Conservation (phyloP, 2,888 invertebrate genomes). For the Calliopum simillimum region DNA sequence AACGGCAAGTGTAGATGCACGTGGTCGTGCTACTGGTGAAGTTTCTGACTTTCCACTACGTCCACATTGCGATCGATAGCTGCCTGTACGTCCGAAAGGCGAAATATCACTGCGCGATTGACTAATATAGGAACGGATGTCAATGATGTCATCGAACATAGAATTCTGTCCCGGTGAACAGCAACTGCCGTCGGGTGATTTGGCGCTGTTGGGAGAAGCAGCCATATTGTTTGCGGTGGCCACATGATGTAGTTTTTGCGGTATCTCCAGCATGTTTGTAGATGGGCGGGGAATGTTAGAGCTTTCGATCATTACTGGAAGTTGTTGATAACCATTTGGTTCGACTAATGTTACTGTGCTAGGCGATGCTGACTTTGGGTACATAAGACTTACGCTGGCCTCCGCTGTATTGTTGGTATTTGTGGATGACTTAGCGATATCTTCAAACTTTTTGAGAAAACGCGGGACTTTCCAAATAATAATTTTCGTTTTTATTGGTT, state of each 20-base stretch:
- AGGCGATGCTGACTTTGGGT: conserved; percentile 34
- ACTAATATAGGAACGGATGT: conserved; percentile 79
- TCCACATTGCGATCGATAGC: conserved; percentile 78
- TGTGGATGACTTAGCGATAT: conserved; percentile 50
- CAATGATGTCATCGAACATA: conserved; percentile 75
- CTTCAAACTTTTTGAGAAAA: conserved; percentile 74
- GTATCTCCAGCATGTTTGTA: conserved; percentile 59
- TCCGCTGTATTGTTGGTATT: conserved; percentile 40
- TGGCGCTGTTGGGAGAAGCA: conserved; percentile 47
- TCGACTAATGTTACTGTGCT: conserved; percentile 55
- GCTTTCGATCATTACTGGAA: conserved; percentile 75
- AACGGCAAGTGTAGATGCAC: conserved; percentile 68
- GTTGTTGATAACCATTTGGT: conserved; percentile 73
- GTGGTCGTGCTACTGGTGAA: conserved; percentile 67
- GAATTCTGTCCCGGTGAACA: conserved; percentile 70
- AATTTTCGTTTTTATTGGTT: conserved; percentile 70
- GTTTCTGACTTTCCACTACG: conserved; percentile 69
- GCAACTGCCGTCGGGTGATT: conserved; percentile 60
- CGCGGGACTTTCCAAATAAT: conserved; percentile 79
- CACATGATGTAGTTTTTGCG: conserved; percentile 64
- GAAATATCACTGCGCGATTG: conserved; percentile 80
- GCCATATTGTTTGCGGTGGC: conserved; percentile 51
- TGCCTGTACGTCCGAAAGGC: conserved; percentile 77
- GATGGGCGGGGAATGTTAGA: conserved; percentile 64
- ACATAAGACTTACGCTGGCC: conserved; percentile 45